These are phyloP conservation scores for Reticulitermes speratus DNA, from an alignment of 1,140 invertebrate species.

Conservation along the genomic window DNA sequence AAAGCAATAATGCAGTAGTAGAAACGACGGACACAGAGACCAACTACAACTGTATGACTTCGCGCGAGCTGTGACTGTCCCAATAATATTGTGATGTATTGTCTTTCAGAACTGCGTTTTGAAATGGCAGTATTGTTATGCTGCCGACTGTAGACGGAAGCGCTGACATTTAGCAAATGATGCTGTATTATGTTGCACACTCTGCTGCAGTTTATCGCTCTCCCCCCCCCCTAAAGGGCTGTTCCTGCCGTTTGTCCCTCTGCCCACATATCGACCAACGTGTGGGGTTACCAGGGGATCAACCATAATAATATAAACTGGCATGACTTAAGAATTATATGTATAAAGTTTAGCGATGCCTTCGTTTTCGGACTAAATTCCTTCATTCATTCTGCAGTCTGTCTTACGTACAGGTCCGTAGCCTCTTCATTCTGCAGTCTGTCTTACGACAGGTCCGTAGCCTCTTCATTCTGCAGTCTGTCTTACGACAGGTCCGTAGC, in stretches of 20 bases:
- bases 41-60: neutral
- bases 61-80: neutral
- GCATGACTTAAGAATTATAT: too few species aligned
- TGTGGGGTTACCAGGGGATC: neutral
- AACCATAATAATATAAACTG: neutral
- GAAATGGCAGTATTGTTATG: neutral
- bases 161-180: slow-evolving; percentile 18
- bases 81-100: neutral
- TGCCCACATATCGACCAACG: neutral
- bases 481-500: too few species aligned
- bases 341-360: too few species aligned
- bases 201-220: neutral
- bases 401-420: too few species aligned
- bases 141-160: neutral
- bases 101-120: neutral
- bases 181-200: neutral
- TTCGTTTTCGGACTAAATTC: too few species aligned
- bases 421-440: too few species aligned
- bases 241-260: neutral
- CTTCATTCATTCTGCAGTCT: too few species aligned
- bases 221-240: neutral
- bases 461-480: too few species aligned
- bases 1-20: neutral
- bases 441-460: too few species aligned
- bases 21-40: neutral